These are phyloP conservation scores for Spialia ferax DNA, from an alignment of 2,888 invertebrate species.

Conservation along the genomic window DNA sequence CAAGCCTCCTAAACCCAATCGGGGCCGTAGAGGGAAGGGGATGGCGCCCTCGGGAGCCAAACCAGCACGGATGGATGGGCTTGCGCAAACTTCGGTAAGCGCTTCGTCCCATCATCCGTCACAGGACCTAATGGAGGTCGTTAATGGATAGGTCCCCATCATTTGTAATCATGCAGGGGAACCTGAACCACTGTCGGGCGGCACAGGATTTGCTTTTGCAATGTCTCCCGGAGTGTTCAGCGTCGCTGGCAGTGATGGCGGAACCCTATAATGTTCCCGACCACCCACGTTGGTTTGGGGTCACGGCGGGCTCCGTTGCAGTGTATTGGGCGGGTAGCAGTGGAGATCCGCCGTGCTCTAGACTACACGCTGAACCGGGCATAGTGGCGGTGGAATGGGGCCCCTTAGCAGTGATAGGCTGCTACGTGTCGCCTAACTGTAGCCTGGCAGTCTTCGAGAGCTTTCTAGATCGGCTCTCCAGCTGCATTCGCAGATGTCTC, in stretches of 20 bases:
- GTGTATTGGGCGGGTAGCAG: conserved; percentile 7
- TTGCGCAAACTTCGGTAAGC: conserved; percentile 14
- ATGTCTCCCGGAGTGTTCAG: neutral
- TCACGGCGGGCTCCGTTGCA: neutral
- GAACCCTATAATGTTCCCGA: conserved; percentile 9
- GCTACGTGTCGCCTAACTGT: neutral
- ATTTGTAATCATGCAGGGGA: neutral
- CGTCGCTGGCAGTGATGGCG: conserved; percentile 15
- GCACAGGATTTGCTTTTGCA: conserved; percentile 15
- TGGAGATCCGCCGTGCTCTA: neutral
- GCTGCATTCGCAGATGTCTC: neutral
- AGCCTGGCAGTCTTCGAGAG: conserved; percentile 1
- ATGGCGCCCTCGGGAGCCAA: neutral
- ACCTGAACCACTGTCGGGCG: conserved; percentile 10
- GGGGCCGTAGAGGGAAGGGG: neutral
- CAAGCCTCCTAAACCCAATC: conserved; percentile 8
- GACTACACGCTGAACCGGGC: neutral
- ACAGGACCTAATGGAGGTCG: neutral
- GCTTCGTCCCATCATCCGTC: conserved; percentile 18
- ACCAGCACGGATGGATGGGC: conserved; percentile 1
- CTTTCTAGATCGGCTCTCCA: neutral
- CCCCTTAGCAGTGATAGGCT: neutral
- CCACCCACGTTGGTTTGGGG: conserved; percentile 16
- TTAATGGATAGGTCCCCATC: neutral
- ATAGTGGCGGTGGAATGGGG: conserved; percentile 7